These are phyloP conservation scores for Microctonus hyperodae DNA, from an alignment of 2,888 invertebrate genomes.

Conservation along the genomic window DNA sequence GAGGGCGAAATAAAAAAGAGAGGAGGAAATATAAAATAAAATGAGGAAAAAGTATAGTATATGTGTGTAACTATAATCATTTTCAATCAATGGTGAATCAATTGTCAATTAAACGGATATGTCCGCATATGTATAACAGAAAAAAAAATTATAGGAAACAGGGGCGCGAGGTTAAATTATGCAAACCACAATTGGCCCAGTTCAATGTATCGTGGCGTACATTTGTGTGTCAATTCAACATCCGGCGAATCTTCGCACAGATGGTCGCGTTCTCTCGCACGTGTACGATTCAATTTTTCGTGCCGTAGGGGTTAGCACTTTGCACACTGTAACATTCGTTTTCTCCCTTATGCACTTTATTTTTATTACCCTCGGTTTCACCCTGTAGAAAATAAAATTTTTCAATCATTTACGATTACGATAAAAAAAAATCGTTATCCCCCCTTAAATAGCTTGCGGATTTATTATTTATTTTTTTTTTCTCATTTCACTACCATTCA, in stretches of 20 bases:
- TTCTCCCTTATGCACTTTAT: not conserved
- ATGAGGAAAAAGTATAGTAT: not conserved
- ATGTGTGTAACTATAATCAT: too few relatives aligned
- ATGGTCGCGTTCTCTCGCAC: constrained; percentile 43
- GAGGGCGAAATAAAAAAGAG: constrained; percentile 7
- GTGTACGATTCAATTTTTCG: constrained; percentile 44
- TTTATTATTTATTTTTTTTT: not conserved
- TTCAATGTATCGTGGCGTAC: constrained; percentile 24
- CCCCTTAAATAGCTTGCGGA: not conserved
- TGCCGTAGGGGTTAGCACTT: constrained; percentile 34
- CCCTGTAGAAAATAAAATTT: constrained; percentile 18
- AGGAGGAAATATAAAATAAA: not conserved
- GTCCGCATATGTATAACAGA: not conserved
- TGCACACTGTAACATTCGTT: constrained; percentile 14
- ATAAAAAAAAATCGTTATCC: not conserved
- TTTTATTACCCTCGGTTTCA: not conserved
- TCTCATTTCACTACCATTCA: not conserved
- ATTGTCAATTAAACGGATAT: constrained; percentile 10
- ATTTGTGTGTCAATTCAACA: constrained; percentile 43
- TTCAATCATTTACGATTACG: constrained; percentile 21
- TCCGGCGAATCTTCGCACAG: constrained; percentile 43
- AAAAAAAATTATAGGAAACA: not conserved
- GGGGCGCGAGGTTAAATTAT: constrained; percentile 22
- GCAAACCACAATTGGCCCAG: constrained; percentile 32
- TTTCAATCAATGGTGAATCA: constrained; percentile 7